phyloP scores from a whole-genome alignment of 1,140 invertebrate genomes.

The Aethina tumida region DNA sequence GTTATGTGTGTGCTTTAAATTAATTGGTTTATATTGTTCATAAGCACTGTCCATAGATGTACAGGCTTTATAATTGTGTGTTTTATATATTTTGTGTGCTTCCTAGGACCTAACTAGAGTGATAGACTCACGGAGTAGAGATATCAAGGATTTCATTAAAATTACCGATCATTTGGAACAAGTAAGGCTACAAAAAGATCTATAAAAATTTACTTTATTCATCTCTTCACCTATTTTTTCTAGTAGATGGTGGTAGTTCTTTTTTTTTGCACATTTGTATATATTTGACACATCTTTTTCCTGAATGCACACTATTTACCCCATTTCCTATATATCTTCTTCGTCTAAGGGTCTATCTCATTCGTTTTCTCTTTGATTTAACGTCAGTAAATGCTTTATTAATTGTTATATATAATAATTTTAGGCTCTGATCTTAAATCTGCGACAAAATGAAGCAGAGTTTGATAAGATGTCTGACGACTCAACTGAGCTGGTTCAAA shows the following conservation, averaged over 20 bases:
- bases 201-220: conserved; percentile 1
- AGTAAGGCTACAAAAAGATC: conserved; percentile 49
- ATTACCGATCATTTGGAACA: conserved; percentile 73
- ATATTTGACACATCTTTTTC: conserved; percentile 4
- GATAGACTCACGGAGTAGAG: conserved; percentile 58
- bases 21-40: conserved; percentile 9
- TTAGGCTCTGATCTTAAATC: conserved; percentile 60
- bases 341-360: no score
- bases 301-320: no score
- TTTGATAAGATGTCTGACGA: conserved; percentile 84
- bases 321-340: no score
- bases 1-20: conserved; percentile 10
- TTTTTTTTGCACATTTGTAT: conserved; percentile 2
- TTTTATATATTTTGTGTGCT: conserved; percentile 11
- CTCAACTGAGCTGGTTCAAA: conserved; percentile 77
- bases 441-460: conserved; percentile 75
- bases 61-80: no score
- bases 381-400: no score
- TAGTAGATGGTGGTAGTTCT: conserved; percentile 5
- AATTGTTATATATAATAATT: conserved; percentile 7
- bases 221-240: neutral
- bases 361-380: no score
- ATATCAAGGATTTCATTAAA: conserved; percentile 60
- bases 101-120: conserved; percentile 63
- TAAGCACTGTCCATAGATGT: no score